These are phyloP conservation scores for Periophthalmodon schlosseri DNA, from an alignment of 2,113 vertebrate genomes.

Conservation along the genomic window DNA sequence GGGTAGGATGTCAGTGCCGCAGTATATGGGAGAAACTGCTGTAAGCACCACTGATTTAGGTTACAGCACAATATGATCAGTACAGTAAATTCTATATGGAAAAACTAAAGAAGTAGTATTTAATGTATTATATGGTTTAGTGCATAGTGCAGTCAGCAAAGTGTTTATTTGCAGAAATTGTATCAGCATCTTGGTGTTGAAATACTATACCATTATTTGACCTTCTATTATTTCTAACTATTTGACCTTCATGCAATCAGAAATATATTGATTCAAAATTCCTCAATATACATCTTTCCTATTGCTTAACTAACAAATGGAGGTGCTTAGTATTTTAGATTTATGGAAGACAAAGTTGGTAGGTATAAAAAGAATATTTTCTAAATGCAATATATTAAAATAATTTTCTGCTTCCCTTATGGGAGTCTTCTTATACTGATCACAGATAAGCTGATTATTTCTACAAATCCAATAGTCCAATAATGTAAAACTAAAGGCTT, in stretches of 20 bases:
- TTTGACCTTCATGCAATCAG: neutral
- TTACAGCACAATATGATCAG: slow-evolving; percentile 2
- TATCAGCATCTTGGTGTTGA: neutral
- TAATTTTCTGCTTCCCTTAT: slow-evolving; percentile 14
- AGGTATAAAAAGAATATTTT: slow-evolving; percentile 10
- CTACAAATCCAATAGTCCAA: slow-evolving; percentile 43
- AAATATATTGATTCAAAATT: neutral
- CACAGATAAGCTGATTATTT: slow-evolving; percentile 45
- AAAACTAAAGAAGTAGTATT: neutral
- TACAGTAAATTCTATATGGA: neutral
- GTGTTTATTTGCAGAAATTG: neutral
- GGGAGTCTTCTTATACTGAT: slow-evolving; percentile 26
- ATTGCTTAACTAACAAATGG: too few relatives aligned
- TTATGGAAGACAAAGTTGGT: neutral
- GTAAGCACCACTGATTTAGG: neutral
- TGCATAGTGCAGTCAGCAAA: neutral
- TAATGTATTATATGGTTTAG: neutral
- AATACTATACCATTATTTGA: neutral
- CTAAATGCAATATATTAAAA: slow-evolving; percentile 22
- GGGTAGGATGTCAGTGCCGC: slow-evolving; percentile 31
- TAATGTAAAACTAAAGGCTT: slow-evolving; percentile 32
- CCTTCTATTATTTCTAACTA: too few relatives aligned
- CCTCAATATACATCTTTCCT: neutral
- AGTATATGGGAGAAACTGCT: slow-evolving; percentile 18
- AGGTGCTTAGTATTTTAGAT: too few relatives aligned